These are phyloP conservation scores for Vanacampus margaritifer DNA, from an alignment of 2,113 vertebrate genomes.

Conservation along the genomic window DNA sequence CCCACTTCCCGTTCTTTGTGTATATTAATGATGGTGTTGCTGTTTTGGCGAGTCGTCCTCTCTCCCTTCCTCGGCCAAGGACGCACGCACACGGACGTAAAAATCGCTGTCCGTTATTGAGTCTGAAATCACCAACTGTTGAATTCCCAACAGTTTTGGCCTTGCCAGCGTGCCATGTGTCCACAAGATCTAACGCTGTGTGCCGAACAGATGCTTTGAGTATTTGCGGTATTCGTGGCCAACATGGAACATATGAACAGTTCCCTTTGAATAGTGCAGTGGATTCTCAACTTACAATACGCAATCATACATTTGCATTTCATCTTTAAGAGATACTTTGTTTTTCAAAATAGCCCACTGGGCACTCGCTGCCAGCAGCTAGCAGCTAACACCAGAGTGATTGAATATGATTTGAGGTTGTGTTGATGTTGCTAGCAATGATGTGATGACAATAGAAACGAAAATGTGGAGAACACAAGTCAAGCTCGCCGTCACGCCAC, in stretches of 20 bases:
- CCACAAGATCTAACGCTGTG: slow-evolving; percentile 39
- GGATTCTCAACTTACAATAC: neutral
- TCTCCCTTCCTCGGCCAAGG: slow-evolving; percentile 54
- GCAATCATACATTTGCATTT: too few species aligned
- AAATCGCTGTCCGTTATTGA: slow-evolving; percentile 56
- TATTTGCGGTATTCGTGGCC: neutral
- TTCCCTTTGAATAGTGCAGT: neutral
- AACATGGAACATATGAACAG: neutral
- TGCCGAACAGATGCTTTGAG: slow-evolving; percentile 39
- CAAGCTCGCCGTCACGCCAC: too few species aligned
- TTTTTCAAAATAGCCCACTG: too few species aligned
- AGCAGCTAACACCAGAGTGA: too few species aligned
- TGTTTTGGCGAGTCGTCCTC: slow-evolving; percentile 54
- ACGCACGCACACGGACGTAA: slow-evolving; percentile 50
- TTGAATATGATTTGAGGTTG: too few species aligned
- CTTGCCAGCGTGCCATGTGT: slow-evolving; percentile 48
- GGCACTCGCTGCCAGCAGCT: too few species aligned
- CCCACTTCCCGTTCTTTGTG: slow-evolving; percentile 2
- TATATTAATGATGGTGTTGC: slow-evolving; percentile 56
- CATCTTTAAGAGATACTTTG: too few species aligned
- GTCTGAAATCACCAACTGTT: slow-evolving; percentile 60
- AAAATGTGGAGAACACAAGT: too few species aligned
- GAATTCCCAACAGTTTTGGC: neutral
- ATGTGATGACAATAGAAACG: too few species aligned
- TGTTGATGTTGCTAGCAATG: too few species aligned